phyloP scores from a whole-genome alignment of 2,888 invertebrate species.

The Lasioglossum villosulum region DNA sequence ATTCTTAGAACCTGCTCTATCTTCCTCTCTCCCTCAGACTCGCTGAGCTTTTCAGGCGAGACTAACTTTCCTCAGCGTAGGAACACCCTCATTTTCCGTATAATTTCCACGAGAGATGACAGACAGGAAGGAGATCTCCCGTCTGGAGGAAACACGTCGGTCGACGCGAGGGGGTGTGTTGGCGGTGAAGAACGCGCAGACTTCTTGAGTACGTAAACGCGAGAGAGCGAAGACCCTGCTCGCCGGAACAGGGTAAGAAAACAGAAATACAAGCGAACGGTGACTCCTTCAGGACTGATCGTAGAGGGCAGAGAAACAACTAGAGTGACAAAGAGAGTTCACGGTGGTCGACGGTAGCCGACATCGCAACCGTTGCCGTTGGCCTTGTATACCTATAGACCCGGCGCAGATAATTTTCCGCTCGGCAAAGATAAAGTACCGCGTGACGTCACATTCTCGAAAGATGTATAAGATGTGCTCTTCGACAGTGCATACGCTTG shows the following conservation, averaged over 20 bases:
- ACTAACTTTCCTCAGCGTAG: slow-evolving; percentile 50
- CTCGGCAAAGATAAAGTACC: too few species aligned
- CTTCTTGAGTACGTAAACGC: slow-evolving; percentile 45
- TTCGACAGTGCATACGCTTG: too few species aligned
- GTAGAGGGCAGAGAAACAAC: slow-evolving; percentile 33
- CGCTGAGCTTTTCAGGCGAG: slow-evolving; percentile 25
- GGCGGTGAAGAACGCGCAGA: slow-evolving; percentile 34
- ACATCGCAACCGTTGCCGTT: too few species aligned
- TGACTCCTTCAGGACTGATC: slow-evolving; percentile 42
- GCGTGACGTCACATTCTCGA: too few species aligned
- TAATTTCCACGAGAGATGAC: slow-evolving; percentile 66
- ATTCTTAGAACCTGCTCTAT: neutral
- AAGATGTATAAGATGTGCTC: too few species aligned
- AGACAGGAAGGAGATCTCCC: slow-evolving; percentile 52
- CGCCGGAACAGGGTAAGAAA: slow-evolving; percentile 8
- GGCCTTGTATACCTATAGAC: too few species aligned
- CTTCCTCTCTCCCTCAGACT: neutral
- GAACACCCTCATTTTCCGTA: slow-evolving; percentile 62
- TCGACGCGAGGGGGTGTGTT: neutral
- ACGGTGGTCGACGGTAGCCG: too few species aligned
- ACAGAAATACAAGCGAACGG: slow-evolving; percentile 24
- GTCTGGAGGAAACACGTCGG: neutral
- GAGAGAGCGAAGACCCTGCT: neutral
- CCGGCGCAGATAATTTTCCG: too few species aligned
- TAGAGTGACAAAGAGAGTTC: neutral